phyloP scores from a whole-genome alignment of 2,888 invertebrate genomes.

The Unio pictorum region DNA sequence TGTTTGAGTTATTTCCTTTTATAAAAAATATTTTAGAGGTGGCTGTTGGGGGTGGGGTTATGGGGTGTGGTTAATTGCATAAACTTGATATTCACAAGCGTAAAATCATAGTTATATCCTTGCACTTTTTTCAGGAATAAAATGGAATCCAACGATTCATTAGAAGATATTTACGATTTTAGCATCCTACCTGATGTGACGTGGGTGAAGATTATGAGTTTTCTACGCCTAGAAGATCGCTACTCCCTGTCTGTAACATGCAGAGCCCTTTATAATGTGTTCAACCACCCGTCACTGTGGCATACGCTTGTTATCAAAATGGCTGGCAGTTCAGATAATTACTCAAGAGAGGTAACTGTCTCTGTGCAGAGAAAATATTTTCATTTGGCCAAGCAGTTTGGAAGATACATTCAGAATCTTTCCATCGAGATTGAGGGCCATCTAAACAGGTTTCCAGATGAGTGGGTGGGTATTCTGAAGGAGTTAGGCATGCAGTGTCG shows the following conservation, averaged over 20 bases:
- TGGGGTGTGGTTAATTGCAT: too few relatives aligned
- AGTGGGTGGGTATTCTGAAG: slow-evolving; percentile 34
- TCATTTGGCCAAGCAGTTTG: slow-evolving; percentile 48
- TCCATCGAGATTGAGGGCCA: slow-evolving; percentile 47
- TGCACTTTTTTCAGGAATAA: too few relatives aligned
- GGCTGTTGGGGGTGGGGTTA: too few relatives aligned
- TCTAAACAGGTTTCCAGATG: slow-evolving; percentile 36
- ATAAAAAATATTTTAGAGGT: too few relatives aligned
- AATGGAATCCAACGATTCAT: too few relatives aligned
- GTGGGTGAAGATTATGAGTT: slow-evolving; percentile 52
- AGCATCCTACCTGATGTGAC: slow-evolving; percentile 54
- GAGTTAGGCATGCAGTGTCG: slow-evolving; percentile 49
- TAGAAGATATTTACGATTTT: slow-evolving; percentile 33
- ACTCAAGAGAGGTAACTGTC: not conserved
- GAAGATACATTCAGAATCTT: slow-evolving; percentile 55
- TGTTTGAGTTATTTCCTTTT: too few relatives aligned
- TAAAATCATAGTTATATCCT: too few relatives aligned
- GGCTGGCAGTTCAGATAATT: slow-evolving; percentile 19
- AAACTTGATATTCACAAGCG: too few relatives aligned
- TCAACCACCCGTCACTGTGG: slow-evolving; percentile 62
- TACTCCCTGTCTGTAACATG: slow-evolving; percentile 49
- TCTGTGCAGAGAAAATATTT: slow-evolving; percentile 23
- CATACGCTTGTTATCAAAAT: slow-evolving; percentile 41
- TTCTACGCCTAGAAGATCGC: slow-evolving; percentile 44
- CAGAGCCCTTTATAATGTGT: slow-evolving; percentile 43